phyloP scores from a whole-genome alignment of 1,140 invertebrate species.

The Bombus confusus region DNA sequence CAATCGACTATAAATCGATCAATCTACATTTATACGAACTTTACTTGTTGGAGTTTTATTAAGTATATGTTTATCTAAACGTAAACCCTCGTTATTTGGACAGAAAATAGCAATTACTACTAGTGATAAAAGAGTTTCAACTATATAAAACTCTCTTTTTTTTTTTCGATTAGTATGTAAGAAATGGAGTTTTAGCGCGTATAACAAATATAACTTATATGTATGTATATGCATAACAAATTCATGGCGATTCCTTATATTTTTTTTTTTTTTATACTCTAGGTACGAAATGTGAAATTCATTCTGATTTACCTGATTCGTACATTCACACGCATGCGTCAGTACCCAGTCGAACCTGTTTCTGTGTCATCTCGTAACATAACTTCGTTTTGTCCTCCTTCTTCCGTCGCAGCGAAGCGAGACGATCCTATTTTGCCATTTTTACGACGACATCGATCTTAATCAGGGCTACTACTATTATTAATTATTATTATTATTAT shows the following conservation, averaged over 20 bases:
- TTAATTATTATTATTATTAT: constrained; percentile 56
- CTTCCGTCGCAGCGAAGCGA: constrained; percentile 15
- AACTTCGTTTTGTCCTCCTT: neutral
- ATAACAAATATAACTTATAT: too few species aligned
- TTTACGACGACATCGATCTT: constrained; percentile 66
- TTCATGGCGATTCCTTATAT: neutral
- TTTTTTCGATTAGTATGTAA: neutral
- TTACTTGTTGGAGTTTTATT: too few species aligned
- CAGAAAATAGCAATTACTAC: neutral
- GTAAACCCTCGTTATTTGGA: accelerated
- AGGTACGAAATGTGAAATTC: neutral
- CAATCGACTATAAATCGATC: too few species aligned
- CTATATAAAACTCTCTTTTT: accelerated
- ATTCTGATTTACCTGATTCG: neutral
- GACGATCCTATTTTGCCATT: constrained; percentile 59
- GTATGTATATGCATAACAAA: neutral
- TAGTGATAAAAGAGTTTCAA: accelerated
- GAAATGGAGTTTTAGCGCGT: accelerated
- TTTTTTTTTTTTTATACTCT: neutral
- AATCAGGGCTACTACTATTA: constrained; percentile 60
- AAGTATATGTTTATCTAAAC: accelerated
- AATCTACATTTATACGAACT: accelerated
- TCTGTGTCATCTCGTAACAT: constrained; percentile 2
- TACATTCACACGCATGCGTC: neutral
- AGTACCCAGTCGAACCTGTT: too few species aligned